Conservation (phyloP, 2,797 vertebrate species). For the Kryptopterus vitreolus region DNA sequence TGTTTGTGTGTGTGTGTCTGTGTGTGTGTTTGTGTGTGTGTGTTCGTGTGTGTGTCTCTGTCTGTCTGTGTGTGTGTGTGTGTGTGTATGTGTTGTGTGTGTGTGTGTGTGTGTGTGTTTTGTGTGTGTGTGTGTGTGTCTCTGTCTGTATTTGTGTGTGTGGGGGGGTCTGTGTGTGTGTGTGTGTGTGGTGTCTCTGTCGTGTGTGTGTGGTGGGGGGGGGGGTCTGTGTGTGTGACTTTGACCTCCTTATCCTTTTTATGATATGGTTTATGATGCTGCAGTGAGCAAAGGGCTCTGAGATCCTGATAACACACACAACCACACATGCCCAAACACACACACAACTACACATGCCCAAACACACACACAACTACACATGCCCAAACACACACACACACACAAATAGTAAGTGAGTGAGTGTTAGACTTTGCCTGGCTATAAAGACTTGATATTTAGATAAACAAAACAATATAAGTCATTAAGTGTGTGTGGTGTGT, state of each 20-base stretch:
- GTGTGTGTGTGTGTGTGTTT: conserved; percentile 11
- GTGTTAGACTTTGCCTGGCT: conserved; percentile 63
- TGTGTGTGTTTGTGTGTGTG: conserved; percentile 18
- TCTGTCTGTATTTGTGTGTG: conserved; percentile 3
- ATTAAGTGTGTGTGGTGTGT: conserved; percentile 41
- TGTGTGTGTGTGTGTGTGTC: conserved; percentile 8
- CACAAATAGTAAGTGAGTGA: conserved; percentile 41
- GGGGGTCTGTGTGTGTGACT: conserved; percentile 65
- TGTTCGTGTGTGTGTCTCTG: too few species aligned
- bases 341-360: conserved; percentile 2
- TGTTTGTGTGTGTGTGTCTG: conserved; percentile 1
- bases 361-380: not conserved
- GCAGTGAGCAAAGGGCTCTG: conserved; percentile 72
- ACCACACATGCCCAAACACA: conserved; percentile 39
- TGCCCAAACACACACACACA: not conserved
- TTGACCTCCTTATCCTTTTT: conserved; percentile 73
- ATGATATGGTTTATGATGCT: conserved; percentile 64
- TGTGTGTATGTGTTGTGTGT: conserved; percentile 13
- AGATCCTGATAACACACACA: conserved; percentile 65
- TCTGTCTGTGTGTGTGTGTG: conserved; percentile 4
- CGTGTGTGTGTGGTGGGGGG: conserved; percentile 16
- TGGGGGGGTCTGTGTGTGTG: not conserved
- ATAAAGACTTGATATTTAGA: conserved; percentile 54
- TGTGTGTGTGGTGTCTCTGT: conserved; percentile 20
- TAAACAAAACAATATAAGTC: conserved; percentile 64